Conservation (phyloP, 2,113 vertebrate genomes). For the Rhegmatorhina hoffmannsi region DNA sequence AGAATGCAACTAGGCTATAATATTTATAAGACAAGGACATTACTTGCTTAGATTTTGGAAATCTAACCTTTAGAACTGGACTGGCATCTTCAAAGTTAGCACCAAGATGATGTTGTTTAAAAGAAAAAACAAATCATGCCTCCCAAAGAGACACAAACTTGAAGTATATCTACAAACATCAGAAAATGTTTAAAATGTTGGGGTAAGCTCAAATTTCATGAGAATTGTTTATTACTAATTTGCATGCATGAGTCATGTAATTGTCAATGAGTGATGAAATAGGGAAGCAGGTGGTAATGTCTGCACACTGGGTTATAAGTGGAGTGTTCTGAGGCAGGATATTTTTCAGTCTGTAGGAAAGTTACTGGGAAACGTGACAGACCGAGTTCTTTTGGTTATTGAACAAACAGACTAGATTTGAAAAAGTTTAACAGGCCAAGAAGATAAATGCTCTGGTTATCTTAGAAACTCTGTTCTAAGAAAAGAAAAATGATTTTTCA, state of each 20-base stretch:
- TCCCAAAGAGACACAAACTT: neutral
- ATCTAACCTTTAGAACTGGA: neutral
- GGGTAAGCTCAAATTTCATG: slow-evolving; percentile 13
- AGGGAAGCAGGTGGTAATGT: slow-evolving; percentile 48
- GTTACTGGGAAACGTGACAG: neutral
- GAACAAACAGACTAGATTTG: neutral
- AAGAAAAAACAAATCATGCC: neutral
- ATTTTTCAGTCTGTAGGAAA: neutral
- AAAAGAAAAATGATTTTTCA: neutral
- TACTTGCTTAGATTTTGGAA: neutral
- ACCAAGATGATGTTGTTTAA: neutral
- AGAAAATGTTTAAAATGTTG: slow-evolving; percentile 25
- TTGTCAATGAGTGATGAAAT: slow-evolving; percentile 42
- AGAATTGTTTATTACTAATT: slow-evolving; percentile 17
- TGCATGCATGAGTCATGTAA: slow-evolving; percentile 54
- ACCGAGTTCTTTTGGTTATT: neutral
- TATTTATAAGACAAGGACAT: neutral
- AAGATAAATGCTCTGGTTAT: neutral
- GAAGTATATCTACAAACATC: slow-evolving; percentile 16
- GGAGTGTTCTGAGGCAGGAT: neutral
- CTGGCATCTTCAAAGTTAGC: neutral
- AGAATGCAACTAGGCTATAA: neutral
- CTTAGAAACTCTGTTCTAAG: neutral
- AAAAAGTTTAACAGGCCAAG: neutral
- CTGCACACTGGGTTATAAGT: slow-evolving; percentile 1